Base-by-base conservation (phyloP, 2,797 vertebrate genomes). In the Scarus forsteni region DNA sequence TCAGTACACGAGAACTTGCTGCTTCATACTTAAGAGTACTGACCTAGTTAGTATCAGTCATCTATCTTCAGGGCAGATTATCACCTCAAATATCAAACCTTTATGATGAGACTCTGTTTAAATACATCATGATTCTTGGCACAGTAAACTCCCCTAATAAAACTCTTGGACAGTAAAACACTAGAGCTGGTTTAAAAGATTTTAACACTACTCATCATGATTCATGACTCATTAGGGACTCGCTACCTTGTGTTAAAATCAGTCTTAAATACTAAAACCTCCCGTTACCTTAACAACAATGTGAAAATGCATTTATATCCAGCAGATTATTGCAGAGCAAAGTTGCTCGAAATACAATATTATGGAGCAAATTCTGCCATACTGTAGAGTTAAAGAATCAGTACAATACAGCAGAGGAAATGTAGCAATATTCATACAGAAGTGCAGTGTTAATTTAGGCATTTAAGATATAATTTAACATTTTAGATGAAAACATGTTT, bases 261-360 rank as follows among this genome's bases (percentile, higher is more conserved):
- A 43, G 49, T 43, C 42, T 74, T 60, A 74, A 86, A 80, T 78
- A 59, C 78, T 58, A 27, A 63, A 70, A 42, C 16, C 2, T 54
- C 1, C 15, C 1, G 34, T 64, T 52, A 56, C 27, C 18, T n/a
- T 56, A 64, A 65, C 54, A 60, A 36, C 62, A 48, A 63, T 10
- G 27, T 64, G 19, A 56, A 77, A 70, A 72, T 72, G 36, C 13
- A n/a, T 48, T 73, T 63, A 43, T 35, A 66, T 60, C 76, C 50
- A 62, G 53, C 66, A 52, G 70, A 77, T 86, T 88, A 90, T 86
- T 86, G 88, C 89, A 1, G 85, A 85, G 85, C 81, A 69, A 83
- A 80, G 85, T 75, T 84, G 85, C 89, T 92, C 86, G 69, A 76
- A 83, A 79, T 85, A 89, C 87, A 84, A 83, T 68, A 74, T 71